Percentiles rank a stretch among this genome's conserved stretches.
These are phyloP conservation scores for Drosophila pseudotakahashii DNA, from an alignment of 2,888 invertebrate species.

Conservation along the genomic window DNA sequence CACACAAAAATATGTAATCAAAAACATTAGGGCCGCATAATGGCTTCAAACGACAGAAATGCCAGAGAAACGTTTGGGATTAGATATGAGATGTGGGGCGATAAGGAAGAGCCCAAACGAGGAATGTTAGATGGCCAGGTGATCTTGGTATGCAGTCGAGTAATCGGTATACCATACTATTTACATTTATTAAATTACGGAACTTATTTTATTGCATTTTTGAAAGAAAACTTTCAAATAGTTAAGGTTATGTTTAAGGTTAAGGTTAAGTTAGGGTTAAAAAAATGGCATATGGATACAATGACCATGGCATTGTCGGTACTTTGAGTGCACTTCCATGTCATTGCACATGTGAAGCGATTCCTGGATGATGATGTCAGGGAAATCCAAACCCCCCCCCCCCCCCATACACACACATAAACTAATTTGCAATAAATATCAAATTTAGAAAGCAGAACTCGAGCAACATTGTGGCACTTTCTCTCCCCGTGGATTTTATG, in stretches of 20 bases:
- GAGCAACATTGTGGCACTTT: not conserved
- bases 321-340: conserved; percentile 11
- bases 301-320: conserved; percentile 1
- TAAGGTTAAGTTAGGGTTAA: no score
- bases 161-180: no score
- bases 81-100: not conserved
- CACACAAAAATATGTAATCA: conserved; percentile 36
- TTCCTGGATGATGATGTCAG: conserved; percentile 10
- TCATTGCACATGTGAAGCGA: conserved; percentile 8
- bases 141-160: not conserved
- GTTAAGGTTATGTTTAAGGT: no score
- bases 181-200: no score
- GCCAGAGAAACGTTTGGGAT: not conserved
- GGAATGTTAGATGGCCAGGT: not conserved
- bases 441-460: conserved; percentile 16
- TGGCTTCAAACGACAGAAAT: not conserved
- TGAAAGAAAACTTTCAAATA: no score
- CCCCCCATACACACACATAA: conserved; percentile 7
- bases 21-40: conserved; percentile 29
- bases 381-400: not conserved
- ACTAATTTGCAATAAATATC: conserved; percentile 38
- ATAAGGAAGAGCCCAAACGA: not conserved
- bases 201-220: no score
- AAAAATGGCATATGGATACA: not conserved
- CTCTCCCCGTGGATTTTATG: conserved; percentile 11